These are phyloP conservation scores for Oncorhynchus kisutch DNA, from an alignment of 2,113 vertebrate species.

Conservation along the genomic window DNA sequence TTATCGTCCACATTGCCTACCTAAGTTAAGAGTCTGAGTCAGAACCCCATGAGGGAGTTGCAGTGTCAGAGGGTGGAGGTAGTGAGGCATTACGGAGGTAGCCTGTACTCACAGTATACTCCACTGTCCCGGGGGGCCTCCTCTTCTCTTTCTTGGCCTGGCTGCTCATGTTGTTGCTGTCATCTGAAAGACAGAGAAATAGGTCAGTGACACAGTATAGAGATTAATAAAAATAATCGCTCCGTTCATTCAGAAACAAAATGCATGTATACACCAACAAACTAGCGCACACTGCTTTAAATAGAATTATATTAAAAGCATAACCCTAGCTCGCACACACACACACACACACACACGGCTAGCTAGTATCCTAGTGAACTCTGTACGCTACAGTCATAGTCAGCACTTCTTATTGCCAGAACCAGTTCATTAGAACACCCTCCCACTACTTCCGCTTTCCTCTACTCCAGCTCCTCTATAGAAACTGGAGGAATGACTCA, in stretches of 20 bases:
- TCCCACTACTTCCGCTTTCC: neutral
- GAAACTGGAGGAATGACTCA: slow-evolving; percentile 41
- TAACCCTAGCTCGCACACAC: neutral
- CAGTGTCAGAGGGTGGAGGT: neutral
- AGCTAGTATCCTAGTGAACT: neutral
- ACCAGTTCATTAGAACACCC: neutral
- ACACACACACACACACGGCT: neutral
- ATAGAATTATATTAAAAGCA: neutral
- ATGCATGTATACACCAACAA: neutral
- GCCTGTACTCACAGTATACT: slow-evolving; percentile 67
- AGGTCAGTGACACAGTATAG: neutral
- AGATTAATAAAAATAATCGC: neutral
- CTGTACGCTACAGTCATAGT: neutral
- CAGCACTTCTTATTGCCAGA: neutral
- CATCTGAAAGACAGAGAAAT: slow-evolving; percentile 41
- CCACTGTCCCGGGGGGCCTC: slow-evolving; percentile 71
- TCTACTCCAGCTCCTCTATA: neutral
- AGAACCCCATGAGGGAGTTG: too few relatives aligned
- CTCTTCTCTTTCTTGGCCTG: slow-evolving; percentile 67
- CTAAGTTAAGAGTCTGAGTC: too few relatives aligned
- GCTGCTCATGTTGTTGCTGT: slow-evolving; percentile 43
- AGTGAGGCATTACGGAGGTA: neutral
- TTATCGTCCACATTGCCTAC: too few relatives aligned
- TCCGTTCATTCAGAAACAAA: neutral
- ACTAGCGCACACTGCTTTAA: neutral